A percentile compares a stretch with the other conserved stretches of the same genome.
These are phyloP conservation scores for Heliconius aoede DNA, from an alignment of 2,888 invertebrate genomes.

Conservation along the genomic window DNA sequence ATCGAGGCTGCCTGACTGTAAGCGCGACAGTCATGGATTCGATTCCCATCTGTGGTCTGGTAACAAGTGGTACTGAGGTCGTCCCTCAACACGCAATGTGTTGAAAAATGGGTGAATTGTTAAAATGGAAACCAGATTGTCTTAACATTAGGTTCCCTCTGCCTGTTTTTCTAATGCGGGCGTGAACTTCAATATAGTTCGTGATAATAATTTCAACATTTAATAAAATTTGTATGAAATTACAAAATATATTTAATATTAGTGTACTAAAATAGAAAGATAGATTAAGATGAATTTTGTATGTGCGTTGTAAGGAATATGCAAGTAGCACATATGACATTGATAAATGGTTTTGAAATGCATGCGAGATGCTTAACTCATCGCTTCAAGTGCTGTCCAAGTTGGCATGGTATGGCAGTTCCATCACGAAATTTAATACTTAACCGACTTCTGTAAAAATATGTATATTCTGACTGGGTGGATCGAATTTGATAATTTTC, in stretches of 20 bases:
- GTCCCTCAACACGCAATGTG: no score
- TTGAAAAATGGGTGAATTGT: no score
- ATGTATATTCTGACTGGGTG: no score
- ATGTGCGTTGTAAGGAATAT: slow-evolving; percentile 5
- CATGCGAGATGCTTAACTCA: slow-evolving; percentile 3
- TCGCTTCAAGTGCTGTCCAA: not conserved
- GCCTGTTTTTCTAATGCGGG: no score
- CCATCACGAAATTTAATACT: no score
- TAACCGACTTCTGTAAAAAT: no score
- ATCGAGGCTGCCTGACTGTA: no score
- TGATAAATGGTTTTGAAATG: slow-evolving; percentile 14
- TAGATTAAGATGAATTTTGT: not conserved
- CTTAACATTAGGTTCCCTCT: no score
- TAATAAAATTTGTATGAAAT: not conserved
- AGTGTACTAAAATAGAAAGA: not conserved
- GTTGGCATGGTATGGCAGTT: not conserved
- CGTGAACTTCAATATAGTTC: no score
- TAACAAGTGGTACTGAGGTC: not conserved
- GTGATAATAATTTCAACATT: not conserved
- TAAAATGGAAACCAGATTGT: no score
- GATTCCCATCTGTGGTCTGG: not conserved
- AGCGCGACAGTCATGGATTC: not conserved
- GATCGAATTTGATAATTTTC: no score
- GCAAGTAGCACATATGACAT: slow-evolving; percentile 16
- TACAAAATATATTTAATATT: no score